Base-by-base conservation (phyloP, 2,113 vertebrate species). In the Tenrec ecaudatus region DNA sequence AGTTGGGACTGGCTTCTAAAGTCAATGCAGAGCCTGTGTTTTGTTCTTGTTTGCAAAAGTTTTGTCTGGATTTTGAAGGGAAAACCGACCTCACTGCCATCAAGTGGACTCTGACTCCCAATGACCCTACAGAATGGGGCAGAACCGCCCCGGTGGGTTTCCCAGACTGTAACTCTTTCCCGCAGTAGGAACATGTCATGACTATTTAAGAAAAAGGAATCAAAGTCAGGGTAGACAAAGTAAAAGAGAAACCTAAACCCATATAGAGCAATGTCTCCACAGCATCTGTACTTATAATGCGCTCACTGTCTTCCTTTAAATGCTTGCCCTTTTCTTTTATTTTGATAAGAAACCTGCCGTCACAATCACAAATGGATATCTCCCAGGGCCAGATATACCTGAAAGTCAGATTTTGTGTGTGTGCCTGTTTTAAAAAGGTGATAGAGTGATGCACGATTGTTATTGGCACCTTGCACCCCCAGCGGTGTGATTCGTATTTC, bases 281-380 rank as follows among this genome's bases (percentile, higher is more conserved):
- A 47, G 23, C 36, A 53, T 60, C 81, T 80, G 31, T 76, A 57
- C 33, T 81, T 92, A 77, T 3, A 75, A 36, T 75, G 33, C 80
- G 58, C 38, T 89, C 53, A 43, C 14, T 90, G 10, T 71, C 91
- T 90, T 76, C 57, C 68, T 78, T 85, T 88, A 68, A 64, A 31
- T 57, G 38, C 43, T 92, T 92, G 4, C 6, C 84, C 40, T 87
- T 94, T 95, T 88, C 83, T 31, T 7, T 71, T 69, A 71, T 79
- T 79, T 94, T 82, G 86, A 23, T 82, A 88, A 68, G 78, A 87
- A 94, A 81, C 22, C 77, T 85, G 75, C 16, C 71, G 53, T 80
- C 40, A 60, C 29, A 93, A 29, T n/a, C 73, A 20, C 82, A 86
- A 31, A 36, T n/a, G 31, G 58, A 58, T 86, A 90, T 71, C 9